Conservation (phyloP, 2,113 vertebrate species). For the Platanista minor region DNA sequence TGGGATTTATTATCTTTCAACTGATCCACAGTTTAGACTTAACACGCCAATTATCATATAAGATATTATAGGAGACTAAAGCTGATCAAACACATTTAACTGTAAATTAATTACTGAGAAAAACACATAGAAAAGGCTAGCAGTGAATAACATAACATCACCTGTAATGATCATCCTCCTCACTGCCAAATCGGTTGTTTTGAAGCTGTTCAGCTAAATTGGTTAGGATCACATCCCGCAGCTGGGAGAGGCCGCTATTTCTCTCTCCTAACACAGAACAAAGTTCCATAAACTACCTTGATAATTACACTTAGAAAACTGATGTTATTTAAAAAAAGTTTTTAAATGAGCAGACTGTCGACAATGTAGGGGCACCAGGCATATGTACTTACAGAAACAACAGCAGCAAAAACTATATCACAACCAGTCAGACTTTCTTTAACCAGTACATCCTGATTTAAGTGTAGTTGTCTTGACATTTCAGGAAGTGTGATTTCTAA, state of each 20-base stretch:
- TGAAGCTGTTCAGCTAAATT: constrained; percentile 95
- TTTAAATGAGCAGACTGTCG: not conserved
- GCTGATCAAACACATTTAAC: not conserved
- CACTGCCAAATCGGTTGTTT: constrained; percentile 97
- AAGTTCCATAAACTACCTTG: not conserved
- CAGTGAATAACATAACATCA: constrained; percentile 63
- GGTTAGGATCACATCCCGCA: constrained; percentile 95
- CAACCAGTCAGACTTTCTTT: not conserved
- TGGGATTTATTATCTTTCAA: not conserved
- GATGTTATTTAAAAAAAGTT: not conserved
- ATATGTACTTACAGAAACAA: not conserved
- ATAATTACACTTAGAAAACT: not conserved
- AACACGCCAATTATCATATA: not conserved
- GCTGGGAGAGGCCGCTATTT: constrained; percentile 92
- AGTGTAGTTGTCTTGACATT: not conserved
- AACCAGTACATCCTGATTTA: not conserved
- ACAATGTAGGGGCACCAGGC: not conserved
- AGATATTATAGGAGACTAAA: not conserved
- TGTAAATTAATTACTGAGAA: not conserved
- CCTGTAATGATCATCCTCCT: constrained; percentile 98
- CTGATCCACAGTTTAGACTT: not conserved
- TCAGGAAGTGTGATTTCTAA: not conserved
- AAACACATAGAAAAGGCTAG: not conserved
- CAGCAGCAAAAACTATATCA: not conserved
- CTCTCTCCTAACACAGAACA: constrained; percentile 87